Percentiles rank a stretch among this genome's conserved stretches.
Conservation (phyloP, 2,797 vertebrate genomes). For the Onychomys arenicola region DNA sequence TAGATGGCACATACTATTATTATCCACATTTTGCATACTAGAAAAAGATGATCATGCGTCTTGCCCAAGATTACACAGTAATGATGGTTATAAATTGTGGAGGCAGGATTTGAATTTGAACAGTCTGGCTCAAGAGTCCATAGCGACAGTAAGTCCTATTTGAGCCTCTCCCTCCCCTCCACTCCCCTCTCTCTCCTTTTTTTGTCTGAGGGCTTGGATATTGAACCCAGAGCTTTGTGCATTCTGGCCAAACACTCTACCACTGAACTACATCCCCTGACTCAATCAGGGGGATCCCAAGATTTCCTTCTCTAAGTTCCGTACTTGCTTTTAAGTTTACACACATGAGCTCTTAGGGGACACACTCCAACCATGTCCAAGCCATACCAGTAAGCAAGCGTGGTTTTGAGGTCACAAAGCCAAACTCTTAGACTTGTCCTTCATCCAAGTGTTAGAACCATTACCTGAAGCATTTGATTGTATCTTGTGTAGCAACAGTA, state of each 20-base stretch:
- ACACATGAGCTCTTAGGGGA: background rate
- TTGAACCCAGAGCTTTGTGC: background rate
- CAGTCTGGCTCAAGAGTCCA: conserved; percentile 17
- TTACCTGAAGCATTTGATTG: background rate
- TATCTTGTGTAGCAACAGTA: background rate
- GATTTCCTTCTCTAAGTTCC: background rate
- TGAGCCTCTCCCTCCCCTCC: background rate
- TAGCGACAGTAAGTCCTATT: background rate
- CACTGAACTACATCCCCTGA: background rate
- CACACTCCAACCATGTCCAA: background rate
- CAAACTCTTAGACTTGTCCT: background rate
- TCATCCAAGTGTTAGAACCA: background rate
- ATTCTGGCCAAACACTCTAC: background rate
- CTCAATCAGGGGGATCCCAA: background rate
- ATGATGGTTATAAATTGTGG: conserved; percentile 9
- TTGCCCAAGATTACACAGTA: background rate
- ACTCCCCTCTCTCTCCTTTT: background rate
- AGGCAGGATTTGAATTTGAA: conserved; percentile 5
- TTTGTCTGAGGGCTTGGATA: background rate
- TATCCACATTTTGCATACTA: conserved; percentile 15
- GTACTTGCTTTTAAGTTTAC: background rate
- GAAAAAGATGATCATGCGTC: conserved; percentile 25
- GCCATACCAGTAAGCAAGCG: background rate
- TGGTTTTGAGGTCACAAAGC: conserved; percentile 17
- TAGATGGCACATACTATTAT: conserved; percentile 10